A percentile compares a stretch with the other conserved stretches of the same genome.
phyloP scores from a whole-genome alignment of 2,113 vertebrate genomes.

The Tragelaphus strepsiceros region DNA sequence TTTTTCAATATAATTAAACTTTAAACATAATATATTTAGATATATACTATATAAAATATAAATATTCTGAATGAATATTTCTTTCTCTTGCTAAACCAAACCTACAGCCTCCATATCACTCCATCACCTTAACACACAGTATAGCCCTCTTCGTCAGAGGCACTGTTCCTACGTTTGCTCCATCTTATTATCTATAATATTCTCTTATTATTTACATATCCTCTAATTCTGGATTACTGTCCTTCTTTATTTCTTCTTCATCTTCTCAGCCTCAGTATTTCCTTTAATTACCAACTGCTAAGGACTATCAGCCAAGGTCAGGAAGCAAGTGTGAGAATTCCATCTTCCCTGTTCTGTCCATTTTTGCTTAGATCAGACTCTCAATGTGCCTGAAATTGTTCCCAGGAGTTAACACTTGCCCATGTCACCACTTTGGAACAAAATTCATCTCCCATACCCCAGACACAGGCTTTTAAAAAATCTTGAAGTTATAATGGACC shows the following conservation, averaged over 20 bases:
- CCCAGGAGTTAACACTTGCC: slow-evolving; percentile 5
- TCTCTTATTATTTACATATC: not conserved
- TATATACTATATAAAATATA: not conserved
- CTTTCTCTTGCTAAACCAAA: not conserved
- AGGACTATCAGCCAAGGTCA: slow-evolving; percentile 35
- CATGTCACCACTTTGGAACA: slow-evolving; percentile 46
- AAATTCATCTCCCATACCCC: slow-evolving; percentile 2
- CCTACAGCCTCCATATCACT: accelerated
- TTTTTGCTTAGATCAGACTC: not conserved
- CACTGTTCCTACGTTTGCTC: not conserved
- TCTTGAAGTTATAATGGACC: slow-evolving; percentile 58
- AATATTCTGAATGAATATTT: not conserved
- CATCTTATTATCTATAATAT: not conserved
- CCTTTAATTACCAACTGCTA: not conserved
- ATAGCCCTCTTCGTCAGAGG: accelerated
- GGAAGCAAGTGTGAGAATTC: slow-evolving; percentile 3
- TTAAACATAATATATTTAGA: not conserved
- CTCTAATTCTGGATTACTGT: not conserved
- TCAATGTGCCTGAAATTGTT: not conserved
- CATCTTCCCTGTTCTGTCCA: not conserved
- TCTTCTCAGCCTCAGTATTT: not conserved
- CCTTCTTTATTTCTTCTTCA: not conserved
- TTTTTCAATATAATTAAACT: not conserved
- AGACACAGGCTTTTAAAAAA: slow-evolving; percentile 49
- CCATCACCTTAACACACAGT: too few species aligned